Evolutionary conservation across 2,797 vertebrate species (phyloP).

Genomic region (Xiphorhynchus erythropygius): DNA sequence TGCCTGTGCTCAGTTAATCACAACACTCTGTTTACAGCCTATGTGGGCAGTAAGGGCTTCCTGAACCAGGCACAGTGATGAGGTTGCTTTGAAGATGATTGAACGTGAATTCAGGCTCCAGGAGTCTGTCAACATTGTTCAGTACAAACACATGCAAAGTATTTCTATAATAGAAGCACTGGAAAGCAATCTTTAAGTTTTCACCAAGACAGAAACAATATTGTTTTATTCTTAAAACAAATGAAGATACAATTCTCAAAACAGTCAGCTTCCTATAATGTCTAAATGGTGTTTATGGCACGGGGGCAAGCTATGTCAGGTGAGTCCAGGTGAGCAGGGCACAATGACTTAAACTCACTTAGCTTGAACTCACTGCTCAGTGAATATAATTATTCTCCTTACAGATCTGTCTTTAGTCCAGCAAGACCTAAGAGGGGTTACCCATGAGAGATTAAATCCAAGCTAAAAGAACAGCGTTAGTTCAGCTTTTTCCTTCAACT

Average conservation of each 20-base stretch:
- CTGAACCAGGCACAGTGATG: background rate
- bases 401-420: background rate
- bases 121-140: background rate
- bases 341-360: background rate
- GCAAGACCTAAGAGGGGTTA: background rate
- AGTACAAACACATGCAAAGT: background rate
- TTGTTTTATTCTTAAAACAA: background rate
- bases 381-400: background rate
- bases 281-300: background rate
- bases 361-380: background rate
- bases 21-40: background rate
- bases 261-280: fast-evolving
- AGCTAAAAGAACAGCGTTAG: background rate
- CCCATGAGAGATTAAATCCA: background rate
- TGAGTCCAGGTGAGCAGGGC: background rate
- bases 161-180: background rate
- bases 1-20: background rate
- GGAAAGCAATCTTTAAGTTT: background rate
- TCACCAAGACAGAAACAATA: background rate
- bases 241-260: background rate
- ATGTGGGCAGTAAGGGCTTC: background rate
- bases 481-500: background rate
- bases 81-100: background rate
- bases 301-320: background rate
- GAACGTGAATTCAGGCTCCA: background rate